These are phyloP conservation scores for Nesoenas mayeri DNA, from an alignment of 2,113 vertebrate genomes.

Conservation along the genomic window DNA sequence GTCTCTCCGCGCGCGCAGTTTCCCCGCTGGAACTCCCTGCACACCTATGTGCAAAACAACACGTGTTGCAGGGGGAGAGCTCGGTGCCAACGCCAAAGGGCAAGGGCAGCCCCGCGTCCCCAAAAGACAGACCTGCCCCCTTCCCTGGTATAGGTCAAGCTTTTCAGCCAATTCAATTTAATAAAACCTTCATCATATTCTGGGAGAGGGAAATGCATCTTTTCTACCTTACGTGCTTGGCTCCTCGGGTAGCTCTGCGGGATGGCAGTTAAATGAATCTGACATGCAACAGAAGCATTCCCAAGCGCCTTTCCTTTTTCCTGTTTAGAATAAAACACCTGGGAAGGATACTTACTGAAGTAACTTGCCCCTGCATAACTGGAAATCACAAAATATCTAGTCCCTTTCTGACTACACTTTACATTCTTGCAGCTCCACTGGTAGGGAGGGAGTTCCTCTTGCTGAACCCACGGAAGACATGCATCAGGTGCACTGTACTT, in stretches of 20 bases:
- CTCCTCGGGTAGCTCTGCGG: background rate
- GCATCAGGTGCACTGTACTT: background rate
- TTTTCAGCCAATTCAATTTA: background rate
- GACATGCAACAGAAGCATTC: background rate
- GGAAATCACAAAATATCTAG: background rate
- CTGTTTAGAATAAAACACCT: background rate
- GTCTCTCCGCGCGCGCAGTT: slow-evolving; percentile 95
- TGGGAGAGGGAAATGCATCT: background rate
- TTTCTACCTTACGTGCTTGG: background rate
- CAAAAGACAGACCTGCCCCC: background rate
- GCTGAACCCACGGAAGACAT: background rate
- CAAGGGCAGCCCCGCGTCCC: background rate
- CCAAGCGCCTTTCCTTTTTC: background rate
- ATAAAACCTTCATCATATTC: background rate
- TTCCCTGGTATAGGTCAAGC: background rate
- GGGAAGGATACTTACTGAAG: background rate
- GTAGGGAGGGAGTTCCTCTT: background rate
- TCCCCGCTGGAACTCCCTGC: slow-evolving; percentile 94
- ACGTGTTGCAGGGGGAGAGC: slow-evolving; percentile 41
- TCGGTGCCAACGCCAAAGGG: too few species aligned
- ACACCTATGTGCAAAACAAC: slow-evolving; percentile 81
- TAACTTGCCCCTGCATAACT: background rate
- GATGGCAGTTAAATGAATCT: background rate
- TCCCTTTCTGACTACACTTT: slow-evolving; percentile 13
- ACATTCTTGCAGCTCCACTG: background rate